Evolutionary conservation across 1,140 invertebrate species (phyloP).

Genomic region (Nautilus pompilius): DNA sequence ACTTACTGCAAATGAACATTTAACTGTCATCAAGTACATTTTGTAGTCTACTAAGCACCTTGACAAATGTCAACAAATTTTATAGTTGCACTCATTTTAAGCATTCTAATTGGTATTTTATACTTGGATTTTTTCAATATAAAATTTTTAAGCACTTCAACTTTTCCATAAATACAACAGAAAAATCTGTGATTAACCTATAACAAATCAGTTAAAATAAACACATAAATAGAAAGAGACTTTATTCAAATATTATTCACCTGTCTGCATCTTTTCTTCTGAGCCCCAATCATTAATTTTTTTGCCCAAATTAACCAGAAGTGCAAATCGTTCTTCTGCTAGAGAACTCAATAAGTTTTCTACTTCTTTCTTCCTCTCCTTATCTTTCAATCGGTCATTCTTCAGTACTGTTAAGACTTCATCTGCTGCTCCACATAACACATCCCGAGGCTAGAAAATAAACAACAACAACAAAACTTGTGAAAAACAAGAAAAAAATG

Average conservation of each 20-base stretch:
- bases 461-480: background rate
- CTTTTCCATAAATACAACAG: too few species aligned
- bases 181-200: too few species aligned
- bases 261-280: slow-evolving; percentile 69
- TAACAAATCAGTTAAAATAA: too few species aligned
- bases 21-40: too few species aligned
- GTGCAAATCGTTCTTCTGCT: slow-evolving; percentile 90
- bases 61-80: too few species aligned
- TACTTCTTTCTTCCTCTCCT: slow-evolving; percentile 87
- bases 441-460: slow-evolving; percentile 74
- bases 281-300: slow-evolving; percentile 98
- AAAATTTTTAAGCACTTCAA: too few species aligned
- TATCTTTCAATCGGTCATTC: slow-evolving; percentile 91
- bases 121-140: too few species aligned
- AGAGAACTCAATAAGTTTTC: slow-evolving; percentile 82
- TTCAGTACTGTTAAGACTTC: slow-evolving; percentile 94
- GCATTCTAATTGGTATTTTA: too few species aligned
- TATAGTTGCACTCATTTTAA: too few species aligned
- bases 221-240: too few species aligned
- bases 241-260: slow-evolving; percentile 37
- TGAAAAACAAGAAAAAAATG: background rate
- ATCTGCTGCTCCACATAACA: slow-evolving; percentile 96
- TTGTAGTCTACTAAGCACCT: too few species aligned
- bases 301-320: slow-evolving; percentile 93
- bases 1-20: too few species aligned